Evolutionary conservation across 1,140 invertebrate species (phyloP).

Genomic region (Ctenoplectra terminalis): DNA sequence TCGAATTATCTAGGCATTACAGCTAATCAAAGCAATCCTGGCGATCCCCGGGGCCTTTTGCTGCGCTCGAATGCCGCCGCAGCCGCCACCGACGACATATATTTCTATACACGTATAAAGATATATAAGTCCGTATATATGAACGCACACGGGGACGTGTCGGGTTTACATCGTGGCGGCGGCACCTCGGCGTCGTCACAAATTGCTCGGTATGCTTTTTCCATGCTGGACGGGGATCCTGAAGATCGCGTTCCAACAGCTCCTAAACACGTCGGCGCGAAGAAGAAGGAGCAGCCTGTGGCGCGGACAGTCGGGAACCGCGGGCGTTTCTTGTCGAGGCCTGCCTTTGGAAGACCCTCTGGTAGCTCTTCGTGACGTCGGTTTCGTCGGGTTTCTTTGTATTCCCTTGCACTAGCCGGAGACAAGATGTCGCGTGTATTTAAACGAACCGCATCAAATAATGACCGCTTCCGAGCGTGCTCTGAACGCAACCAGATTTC

Average conservation of each 20-base stretch:
- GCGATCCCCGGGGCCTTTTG: conserved; percentile 55
- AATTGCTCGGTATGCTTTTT: conserved; percentile 74
- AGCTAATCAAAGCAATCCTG: conserved; percentile 73
- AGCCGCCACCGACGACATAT: conserved; percentile 22
- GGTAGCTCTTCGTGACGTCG: background rate
- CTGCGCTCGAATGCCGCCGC: conserved; percentile 49
- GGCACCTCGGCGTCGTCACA: conserved; percentile 72
- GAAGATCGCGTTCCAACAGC: conserved; percentile 69
- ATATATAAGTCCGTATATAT: conserved; percentile 52
- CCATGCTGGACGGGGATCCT: conserved; percentile 47
- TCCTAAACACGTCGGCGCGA: conserved; percentile 71
- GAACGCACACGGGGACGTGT: conserved; percentile 37
- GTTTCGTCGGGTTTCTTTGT: conserved; percentile 48
- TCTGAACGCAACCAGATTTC: background rate
- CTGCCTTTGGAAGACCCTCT: background rate
- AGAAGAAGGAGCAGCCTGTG: conserved; percentile 44
- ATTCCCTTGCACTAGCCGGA: background rate
- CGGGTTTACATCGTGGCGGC: conserved; percentile 57
- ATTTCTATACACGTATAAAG: conserved; percentile 58
- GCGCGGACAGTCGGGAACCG: conserved; percentile 35
- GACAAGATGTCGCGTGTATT: conserved; percentile 33
- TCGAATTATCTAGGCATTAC: conserved; percentile 77
- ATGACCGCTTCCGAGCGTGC: background rate
- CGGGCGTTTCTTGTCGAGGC: conserved; percentile 44
- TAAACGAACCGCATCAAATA: conserved; percentile 38